Percentiles rank a stretch among this genome's conserved stretches.
Evolutionary conservation across 1,140 invertebrate genomes (phyloP).

Genomic region (Phymorhynchus buccinoides): DNA sequence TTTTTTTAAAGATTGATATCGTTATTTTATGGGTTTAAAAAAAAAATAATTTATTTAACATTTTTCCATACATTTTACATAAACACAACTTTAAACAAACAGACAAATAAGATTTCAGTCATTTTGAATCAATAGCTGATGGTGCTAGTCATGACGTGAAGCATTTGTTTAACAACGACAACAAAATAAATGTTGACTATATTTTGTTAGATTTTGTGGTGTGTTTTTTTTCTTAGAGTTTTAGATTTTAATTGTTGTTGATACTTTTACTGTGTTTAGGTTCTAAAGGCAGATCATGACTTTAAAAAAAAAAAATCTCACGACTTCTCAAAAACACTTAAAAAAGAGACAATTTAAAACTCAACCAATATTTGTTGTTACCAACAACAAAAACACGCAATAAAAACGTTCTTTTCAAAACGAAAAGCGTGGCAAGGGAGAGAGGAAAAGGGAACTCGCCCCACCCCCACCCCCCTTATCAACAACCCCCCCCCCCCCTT

Average conservation of each 20-base stretch:
- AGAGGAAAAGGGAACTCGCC: not conserved
- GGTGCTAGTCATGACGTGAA: no score
- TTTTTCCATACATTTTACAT: no score
- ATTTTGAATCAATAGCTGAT: no score
- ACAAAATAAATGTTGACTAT: not conserved
- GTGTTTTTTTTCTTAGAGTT: not conserved
- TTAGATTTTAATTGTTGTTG: not conserved
- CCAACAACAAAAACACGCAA: no score
- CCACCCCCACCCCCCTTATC: not conserved
- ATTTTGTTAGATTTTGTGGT: not conserved
- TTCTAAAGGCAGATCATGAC: slow-evolving; percentile 19
- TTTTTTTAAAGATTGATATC: no score
- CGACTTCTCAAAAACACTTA: not conserved
- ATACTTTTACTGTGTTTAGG: not conserved
- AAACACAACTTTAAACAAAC: no score
- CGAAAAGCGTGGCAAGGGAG: not conserved
- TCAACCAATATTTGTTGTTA: not conserved
- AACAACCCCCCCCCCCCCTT: not conserved
- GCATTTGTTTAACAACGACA: no score
- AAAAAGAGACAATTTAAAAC: not conserved
- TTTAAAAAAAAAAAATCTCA: not conserved
- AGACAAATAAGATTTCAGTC: no score
- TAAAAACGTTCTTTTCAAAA: not conserved
- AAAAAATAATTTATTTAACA: no score
- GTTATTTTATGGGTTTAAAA: no score